Base-by-base conservation (phyloP, 2,888 invertebrate genomes). In the Drosophila prostipennis region DNA sequence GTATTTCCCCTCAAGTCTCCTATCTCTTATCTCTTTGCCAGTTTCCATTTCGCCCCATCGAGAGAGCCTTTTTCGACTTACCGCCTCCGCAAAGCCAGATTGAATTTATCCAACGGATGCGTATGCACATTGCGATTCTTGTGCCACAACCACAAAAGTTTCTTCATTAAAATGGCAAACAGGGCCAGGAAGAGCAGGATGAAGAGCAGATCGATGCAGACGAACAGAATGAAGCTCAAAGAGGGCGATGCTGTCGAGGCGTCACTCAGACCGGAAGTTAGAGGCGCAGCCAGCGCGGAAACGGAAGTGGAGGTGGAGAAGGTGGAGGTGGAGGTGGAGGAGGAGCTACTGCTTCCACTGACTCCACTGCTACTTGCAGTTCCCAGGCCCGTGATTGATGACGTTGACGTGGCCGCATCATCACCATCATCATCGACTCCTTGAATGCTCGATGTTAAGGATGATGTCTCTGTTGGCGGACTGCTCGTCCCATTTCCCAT, bases 171-270 rank as follows among this genome's bases (percentile, higher is more conserved):
- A 80, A 94, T 95, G 79, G 94, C 92, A 74, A 95, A 95, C 57
- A 96, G 93, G 55, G 95, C 93, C 45, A 94, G 91, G 87, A 96
- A 96, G 51, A 96, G 93, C 37, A 94, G 90, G 40, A 95, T 93
- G 83, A 96, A 94, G 64, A 96, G 93, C 34, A 94, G 93, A 77
- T 95, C 94, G 63, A 96, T 96, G 54, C 94, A 94, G 65, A 89
- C 73, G 83, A 91, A 91, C 49, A 91, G 81, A 61, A 91, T 77
- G 72, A 91, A 91, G 74, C 79, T 91, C 52, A 90, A 64, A 37
- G 90, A 87, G 13, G 89, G 87, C 61, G 78, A 57, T 55, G 49
- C 14, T 40, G 59, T 3, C 23, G 75, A 13, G 60, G 49, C 43
- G 2, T 53, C 46, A 45, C 70, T 64, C 77, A 72, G n/a, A 19